These are phyloP conservation scores for Pachyseris speciosa DNA, from an alignment of 64 coral and sea anemone genomes.

Conservation along the genomic window DNA sequence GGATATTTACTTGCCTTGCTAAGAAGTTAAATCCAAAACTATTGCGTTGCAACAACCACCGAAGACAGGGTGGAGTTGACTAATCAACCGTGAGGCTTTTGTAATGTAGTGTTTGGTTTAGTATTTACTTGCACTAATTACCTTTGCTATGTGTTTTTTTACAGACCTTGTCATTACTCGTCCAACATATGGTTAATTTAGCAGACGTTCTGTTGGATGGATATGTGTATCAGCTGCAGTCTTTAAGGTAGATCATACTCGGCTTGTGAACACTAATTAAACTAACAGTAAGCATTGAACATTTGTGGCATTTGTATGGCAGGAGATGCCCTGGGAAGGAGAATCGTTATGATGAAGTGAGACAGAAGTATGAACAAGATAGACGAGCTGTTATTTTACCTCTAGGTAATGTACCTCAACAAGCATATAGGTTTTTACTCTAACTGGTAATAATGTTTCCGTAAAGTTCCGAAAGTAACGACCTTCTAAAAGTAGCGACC, in stretches of 20 bases:
- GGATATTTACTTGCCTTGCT: no score
- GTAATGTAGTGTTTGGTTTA: background rate
- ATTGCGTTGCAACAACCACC: no score
- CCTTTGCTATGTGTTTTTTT: background rate
- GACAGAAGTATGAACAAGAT: slow-evolving; percentile 86
- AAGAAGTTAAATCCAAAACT: no score
- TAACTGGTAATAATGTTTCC: no score
- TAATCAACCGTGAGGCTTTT: background rate
- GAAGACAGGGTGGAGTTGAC: no score
- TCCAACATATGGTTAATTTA: slow-evolving; percentile 89
- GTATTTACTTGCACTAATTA: background rate
- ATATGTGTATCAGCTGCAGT: slow-evolving; percentile 84
- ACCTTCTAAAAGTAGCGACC: no score
- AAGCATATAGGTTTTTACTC: no score
- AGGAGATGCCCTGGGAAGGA: slow-evolving; percentile 64
- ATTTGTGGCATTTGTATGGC: slow-evolving; percentile 5
- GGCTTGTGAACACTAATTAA: background rate
- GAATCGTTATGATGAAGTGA: slow-evolving; percentile 77
- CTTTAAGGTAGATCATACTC: slow-evolving; percentile 55
- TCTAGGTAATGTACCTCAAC: slow-evolving; percentile 62
- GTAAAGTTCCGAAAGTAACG: no score
- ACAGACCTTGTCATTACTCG: slow-evolving; percentile 57
- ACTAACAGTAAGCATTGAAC: background rate
- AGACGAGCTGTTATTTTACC: slow-evolving; percentile 72
- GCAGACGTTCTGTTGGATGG: slow-evolving; percentile 91